Base-by-base conservation (phyloP, 2,113 vertebrate species). In the Alouatta palliata region DNA sequence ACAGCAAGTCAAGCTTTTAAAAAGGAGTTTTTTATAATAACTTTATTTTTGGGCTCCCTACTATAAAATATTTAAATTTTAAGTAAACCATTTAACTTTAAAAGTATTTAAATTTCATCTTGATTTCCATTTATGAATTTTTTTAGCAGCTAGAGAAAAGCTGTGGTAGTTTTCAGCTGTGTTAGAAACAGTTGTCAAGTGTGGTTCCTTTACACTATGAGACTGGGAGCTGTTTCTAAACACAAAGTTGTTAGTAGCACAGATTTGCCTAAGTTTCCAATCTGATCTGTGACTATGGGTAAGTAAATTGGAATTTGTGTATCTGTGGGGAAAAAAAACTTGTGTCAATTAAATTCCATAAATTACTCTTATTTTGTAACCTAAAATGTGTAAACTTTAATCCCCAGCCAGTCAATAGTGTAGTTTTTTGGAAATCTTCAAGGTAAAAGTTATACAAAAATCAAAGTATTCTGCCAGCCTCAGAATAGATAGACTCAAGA, bases 181-280 rank as follows among this genome's bases (percentile, higher is more conserved):
- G 96, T 98, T 98, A 97, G 97, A 98, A 96, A 98, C 97, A 96
- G 98, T 98, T 97, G 98, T 97, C 96, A 98, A 95, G 97, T 96
- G 85, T 98, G 40, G 95, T 96, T 97, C 96, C 61, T 97, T 87
- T 97, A 91, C 58, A 64, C 54, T 2, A 6, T 96, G 90, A 97
- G 90, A 80, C 97, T 93, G 54, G 71, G 95, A 97, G 30, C 96
- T 96, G 96, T 97, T 98, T 97, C 96, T 97, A 97, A 97, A 97
- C 94, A 98, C 93, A 97, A 68, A 86, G 97, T 98, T 91, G 95
- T 97, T 96, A 97, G 87, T 92, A 96, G 94, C 96, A 90, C 94
- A 95, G 95, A 91, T 96, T 80, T 90, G 77, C 73, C n/a, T 79
- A 84, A 94, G 92, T 92, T 90, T 97, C 87, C 86, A 95, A 11